Evolutionary conservation across 2,797 vertebrate species (phyloP), one percentile per base, ranked within the genome.

Genomic region (Epinephelus malabaricus): DNA sequence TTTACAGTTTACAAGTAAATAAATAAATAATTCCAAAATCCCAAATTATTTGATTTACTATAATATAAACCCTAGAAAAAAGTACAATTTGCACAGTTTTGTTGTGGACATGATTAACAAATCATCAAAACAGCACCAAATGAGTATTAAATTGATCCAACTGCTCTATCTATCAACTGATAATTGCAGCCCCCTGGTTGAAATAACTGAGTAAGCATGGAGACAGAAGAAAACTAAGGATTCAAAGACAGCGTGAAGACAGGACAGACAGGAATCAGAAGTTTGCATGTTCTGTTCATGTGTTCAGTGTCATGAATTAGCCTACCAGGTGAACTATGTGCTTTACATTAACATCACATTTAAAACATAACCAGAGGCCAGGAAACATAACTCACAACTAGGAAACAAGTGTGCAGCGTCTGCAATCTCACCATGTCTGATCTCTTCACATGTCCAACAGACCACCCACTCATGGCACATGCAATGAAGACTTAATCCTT

Each of bases 401-500:
- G 47, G n/a, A 64, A 76, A 73, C 80, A 76, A 79, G 60, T 51
- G 53, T 19, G 61, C 51, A 53, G 43, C 13, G 58, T 67, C n/a
- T 69, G 55, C 53, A 54, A 50, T 65, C 23, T 65, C 43, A 54
- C 38, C 4, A 27, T 63, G 59, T 86, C 23, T 85, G 78, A 87
- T 81, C 63, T 81, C 55, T 9, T 58, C 64, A 46, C 68, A 46
- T 47, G 67, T 62, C 78, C 53, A 78, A 60, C 71, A 61, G 79
- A 73, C 69, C 71, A 74, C 68, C 59, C 62, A 66, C 74, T 81
- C 79, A 66, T 25, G 19, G 25, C 70, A 53, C 71, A 79, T n/a
- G 63, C 53, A 79, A 58, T 59, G 64, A 86, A 83, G 87, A 67
- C 40, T 53, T 85, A 85, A 90, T 86, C 86, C 79, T 49, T 50